A percentile compares a stretch with the other conserved stretches of the same genome.
phyloP scores from a whole-genome alignment of 2,888 invertebrate genomes.

The Drosophila emarginata region DNA sequence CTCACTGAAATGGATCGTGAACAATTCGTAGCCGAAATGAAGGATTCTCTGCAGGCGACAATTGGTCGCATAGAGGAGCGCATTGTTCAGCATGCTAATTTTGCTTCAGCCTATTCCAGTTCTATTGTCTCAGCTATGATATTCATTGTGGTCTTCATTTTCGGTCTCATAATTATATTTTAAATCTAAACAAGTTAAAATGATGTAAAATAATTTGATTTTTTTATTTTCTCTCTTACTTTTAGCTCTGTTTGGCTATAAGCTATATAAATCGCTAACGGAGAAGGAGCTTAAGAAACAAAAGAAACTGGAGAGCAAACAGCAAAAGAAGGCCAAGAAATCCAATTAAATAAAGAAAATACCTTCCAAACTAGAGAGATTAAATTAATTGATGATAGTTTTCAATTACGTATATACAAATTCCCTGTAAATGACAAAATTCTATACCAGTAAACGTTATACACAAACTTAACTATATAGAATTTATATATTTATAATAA shows the following conservation, averaged over 20 bases:
- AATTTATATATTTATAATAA: conserved; percentile 33
- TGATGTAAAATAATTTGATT: conserved; percentile 5
- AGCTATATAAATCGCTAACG: conserved; percentile 90
- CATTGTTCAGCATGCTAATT: conserved; percentile 60
- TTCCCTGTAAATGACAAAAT: conserved; percentile 58
- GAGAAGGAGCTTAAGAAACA: conserved; percentile 90
- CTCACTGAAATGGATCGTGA: conserved; percentile 68
- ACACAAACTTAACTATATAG: conserved; percentile 25
- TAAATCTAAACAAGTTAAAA: not conserved
- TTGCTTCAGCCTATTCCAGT: conserved; percentile 70
- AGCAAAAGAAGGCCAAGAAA: conserved; percentile 90
- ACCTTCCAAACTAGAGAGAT: conserved; percentile 21
- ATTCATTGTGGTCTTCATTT: conserved; percentile 69
- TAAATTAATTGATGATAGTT: conserved; percentile 52
- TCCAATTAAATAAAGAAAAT: conserved; percentile 50
- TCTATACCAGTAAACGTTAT: conserved; percentile 41
- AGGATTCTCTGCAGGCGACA: conserved; percentile 67
- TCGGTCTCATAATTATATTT: conserved; percentile 56
- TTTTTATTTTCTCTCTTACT: conserved; percentile 69
- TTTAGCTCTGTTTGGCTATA: conserved; percentile 94
- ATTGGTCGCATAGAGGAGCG: conserved; percentile 71
- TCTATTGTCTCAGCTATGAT: conserved; percentile 70
- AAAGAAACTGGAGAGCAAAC: conserved; percentile 91
- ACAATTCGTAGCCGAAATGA: conserved; percentile 74
- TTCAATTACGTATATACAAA: conserved; percentile 19